Evolutionary conservation across 2,797 vertebrate species (phyloP).

Genomic region (Pseudomugil gertrudae): DNA sequence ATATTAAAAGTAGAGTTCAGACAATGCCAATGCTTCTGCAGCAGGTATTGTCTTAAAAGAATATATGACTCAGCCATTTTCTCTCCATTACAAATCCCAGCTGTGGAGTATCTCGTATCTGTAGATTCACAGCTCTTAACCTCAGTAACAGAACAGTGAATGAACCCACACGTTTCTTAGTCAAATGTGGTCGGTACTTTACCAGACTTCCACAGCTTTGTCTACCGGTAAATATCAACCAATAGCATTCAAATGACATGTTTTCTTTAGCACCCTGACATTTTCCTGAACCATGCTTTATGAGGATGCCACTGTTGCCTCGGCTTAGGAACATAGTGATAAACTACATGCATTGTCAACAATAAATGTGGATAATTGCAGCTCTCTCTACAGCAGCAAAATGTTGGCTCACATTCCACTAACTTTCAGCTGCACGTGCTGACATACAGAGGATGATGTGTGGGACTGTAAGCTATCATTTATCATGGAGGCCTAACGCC

Average conservation of each 20-base stretch:
- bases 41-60: not conserved
- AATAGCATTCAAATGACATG: slow-evolving; percentile 74
- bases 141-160: slow-evolving; percentile 6
- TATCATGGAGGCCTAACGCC: slow-evolving; percentile 62
- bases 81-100: not conserved
- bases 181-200: slow-evolving; percentile 69
- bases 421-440: slow-evolving; percentile 61
- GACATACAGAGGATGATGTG: slow-evolving; percentile 59
- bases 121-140: slow-evolving; percentile 3
- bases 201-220: slow-evolving; percentile 52
- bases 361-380: slow-evolving; percentile 30
- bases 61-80: not conserved
- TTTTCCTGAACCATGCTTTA: slow-evolving; percentile 69
- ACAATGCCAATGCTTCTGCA: not conserved
- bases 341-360: slow-evolving; percentile 61
- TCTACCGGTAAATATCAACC: slow-evolving; percentile 67
- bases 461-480: slow-evolving; percentile 64
- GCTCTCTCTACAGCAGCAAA: slow-evolving; percentile 47
- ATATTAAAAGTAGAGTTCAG: not conserved
- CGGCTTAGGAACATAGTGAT: slow-evolving; percentile 55
- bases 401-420: slow-evolving; percentile 39
- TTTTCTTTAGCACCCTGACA: slow-evolving; percentile 75
- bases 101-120: not conserved
- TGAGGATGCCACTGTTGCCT: slow-evolving; percentile 63
- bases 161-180: slow-evolving; percentile 43